phyloP scores from a whole-genome alignment of 2,113 vertebrate species.

The Deroptyus accipitrinus region DNA sequence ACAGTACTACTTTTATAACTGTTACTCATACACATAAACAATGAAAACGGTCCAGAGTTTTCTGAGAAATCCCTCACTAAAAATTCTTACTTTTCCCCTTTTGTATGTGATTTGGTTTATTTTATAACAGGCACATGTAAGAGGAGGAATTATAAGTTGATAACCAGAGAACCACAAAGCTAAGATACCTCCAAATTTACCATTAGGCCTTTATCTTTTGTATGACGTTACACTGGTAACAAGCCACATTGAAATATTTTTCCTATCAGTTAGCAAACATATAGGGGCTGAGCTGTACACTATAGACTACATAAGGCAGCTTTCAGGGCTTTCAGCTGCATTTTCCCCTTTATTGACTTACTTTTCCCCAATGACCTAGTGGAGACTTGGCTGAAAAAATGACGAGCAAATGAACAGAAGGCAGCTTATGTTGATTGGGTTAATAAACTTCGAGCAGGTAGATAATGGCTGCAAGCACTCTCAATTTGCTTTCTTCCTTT shows the following conservation, averaged over 20 bases:
- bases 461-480: background rate
- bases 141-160: background rate
- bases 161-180: background rate
- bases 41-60: background rate
- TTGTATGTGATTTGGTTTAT: background rate
- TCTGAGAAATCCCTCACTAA: background rate
- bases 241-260: background rate
- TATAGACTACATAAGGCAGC: background rate
- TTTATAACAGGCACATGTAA: fast-evolving
- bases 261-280: background rate
- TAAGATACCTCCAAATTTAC: background rate
- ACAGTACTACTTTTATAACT: background rate
- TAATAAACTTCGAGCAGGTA: background rate
- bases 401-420: background rate
- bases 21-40: background rate
- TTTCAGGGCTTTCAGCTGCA: background rate
- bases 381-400: background rate
- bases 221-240: background rate
- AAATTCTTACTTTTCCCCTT: background rate
- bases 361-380: background rate
- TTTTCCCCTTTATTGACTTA: background rate
- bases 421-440: background rate
- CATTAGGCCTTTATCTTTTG: background rate
- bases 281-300: background rate
- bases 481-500: background rate